Percentiles rank a stretch among this genome's conserved stretches.
These are phyloP conservation scores for Microctenopoma steveboyesi DNA, from an alignment of 2,797 vertebrate genomes.

Conservation along the genomic window DNA sequence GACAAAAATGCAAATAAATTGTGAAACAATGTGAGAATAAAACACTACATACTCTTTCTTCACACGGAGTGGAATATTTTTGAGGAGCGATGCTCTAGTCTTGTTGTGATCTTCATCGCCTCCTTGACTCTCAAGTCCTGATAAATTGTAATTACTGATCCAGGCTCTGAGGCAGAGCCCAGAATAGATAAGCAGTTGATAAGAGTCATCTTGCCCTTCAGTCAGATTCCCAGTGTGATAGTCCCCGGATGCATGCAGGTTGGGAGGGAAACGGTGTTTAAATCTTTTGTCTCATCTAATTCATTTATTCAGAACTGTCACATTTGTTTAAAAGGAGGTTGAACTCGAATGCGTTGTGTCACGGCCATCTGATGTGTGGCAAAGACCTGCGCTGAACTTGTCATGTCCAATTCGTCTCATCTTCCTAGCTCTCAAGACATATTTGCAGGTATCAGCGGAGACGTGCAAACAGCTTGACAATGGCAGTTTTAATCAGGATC, in stretches of 20 bases:
- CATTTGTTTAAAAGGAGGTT: conserved; percentile 72
- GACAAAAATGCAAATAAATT: conserved; percentile 85
- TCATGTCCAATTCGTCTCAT: conserved; percentile 76
- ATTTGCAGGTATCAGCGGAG: conserved; percentile 56
- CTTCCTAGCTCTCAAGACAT: conserved; percentile 57
- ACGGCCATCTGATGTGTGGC: conserved; percentile 64
- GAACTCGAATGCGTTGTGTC: conserved; percentile 76
- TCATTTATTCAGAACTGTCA: conserved; percentile 81
- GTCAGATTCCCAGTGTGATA: conserved; percentile 63
- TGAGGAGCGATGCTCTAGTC: conserved; percentile 17
- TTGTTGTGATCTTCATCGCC: conserved; percentile 50
- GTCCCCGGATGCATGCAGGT: conserved; percentile 49
- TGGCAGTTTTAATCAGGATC: conserved; percentile 65
- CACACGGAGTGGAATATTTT: conserved; percentile 17
- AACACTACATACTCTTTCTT: conserved; percentile 14
- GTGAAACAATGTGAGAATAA: conserved; percentile 79
- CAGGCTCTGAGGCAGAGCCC: conserved; percentile 47
- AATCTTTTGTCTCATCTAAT: conserved; percentile 77
- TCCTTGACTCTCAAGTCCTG: conserved; percentile 55
- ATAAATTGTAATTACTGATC: conserved; percentile 68
- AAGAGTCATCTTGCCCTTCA: conserved; percentile 60
- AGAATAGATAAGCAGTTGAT: conserved; percentile 61
- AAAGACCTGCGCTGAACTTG: conserved; percentile 60
- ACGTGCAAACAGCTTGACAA: conserved; percentile 42
- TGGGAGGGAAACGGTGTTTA: conserved; percentile 60